Evolutionary conservation across 2,113 vertebrate genomes (phyloP).

Genomic region (Astur gentilis): DNA sequence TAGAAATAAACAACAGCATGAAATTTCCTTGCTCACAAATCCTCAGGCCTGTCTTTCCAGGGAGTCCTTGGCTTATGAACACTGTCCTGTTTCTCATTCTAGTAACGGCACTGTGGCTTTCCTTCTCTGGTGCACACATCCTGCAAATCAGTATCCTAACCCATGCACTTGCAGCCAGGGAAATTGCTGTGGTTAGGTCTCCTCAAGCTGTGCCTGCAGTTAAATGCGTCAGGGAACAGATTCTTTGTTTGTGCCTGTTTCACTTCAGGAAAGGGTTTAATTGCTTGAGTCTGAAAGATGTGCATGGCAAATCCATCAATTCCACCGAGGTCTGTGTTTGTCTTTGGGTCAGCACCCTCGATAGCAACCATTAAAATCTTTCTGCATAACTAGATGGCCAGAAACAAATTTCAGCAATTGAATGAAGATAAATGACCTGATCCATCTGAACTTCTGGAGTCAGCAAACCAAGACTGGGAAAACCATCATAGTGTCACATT

Average conservation of each 20-base stretch:
- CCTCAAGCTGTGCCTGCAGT: background rate
- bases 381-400: background rate
- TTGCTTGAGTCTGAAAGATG: constrained; percentile 1
- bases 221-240: background rate
- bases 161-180: background rate
- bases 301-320: background rate
- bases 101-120: background rate
- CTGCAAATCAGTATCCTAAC: background rate
- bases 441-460: constrained; percentile 12
- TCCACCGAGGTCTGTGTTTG: background rate
- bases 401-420: background rate
- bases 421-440: constrained; percentile 19
- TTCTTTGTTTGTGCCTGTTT: background rate
- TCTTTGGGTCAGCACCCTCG: background rate
- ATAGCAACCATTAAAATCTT: background rate
- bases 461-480: constrained; percentile 8
- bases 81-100: background rate
- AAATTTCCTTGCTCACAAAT: background rate
- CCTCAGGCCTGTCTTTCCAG: background rate
- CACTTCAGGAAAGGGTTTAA: constrained; percentile 21
- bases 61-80: background rate
- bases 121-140: background rate
- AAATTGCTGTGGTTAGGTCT: background rate
- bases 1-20: background rate
- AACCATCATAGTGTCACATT: background rate